Conservation (phyloP, 2,113 vertebrate species). For the Brachypteracias leptosomus region DNA sequence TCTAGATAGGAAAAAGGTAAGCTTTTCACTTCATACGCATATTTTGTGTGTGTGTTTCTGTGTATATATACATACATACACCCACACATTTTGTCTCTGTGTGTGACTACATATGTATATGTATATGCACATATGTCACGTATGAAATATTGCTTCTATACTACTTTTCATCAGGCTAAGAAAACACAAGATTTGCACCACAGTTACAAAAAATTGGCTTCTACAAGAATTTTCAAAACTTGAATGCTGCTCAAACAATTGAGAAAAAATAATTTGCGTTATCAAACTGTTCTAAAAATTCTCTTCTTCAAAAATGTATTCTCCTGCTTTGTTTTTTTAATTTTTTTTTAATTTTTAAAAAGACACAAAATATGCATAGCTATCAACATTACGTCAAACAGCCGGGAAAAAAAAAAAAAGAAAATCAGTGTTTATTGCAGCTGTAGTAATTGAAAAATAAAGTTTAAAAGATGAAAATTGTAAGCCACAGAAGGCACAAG, state of each 20-base stretch:
- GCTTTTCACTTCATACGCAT: constrained; percentile 81
- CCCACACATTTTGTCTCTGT: constrained; percentile 50
- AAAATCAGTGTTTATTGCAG: constrained; percentile 84
- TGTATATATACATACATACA: constrained; percentile 66
- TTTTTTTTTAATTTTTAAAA: constrained; percentile 77
- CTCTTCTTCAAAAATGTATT: constrained; percentile 84
- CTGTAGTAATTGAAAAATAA: constrained; percentile 77
- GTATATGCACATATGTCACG: constrained; percentile 72
- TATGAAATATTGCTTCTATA: constrained; percentile 89
- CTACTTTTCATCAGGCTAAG: constrained; percentile 84
- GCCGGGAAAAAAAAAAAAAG: constrained; percentile 21
- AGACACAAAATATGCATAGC: constrained; percentile 88
- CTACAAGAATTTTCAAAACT: constrained; percentile 86
- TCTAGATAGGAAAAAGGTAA: constrained; percentile 84
- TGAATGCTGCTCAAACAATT: constrained; percentile 82
- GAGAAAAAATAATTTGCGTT: constrained; percentile 84
- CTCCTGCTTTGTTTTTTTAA: constrained; percentile 79
- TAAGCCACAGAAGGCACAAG: constrained; percentile 86
- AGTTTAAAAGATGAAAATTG: constrained; percentile 79
- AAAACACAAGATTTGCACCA: constrained; percentile 86
- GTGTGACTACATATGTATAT: constrained; percentile 47
- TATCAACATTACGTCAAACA: constrained; percentile 82
- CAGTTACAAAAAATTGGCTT: constrained; percentile 87
- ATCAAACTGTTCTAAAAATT: constrained; percentile 89
- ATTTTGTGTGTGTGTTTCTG: constrained; percentile 66